Conservation (phyloP, 2,113 vertebrate genomes). For the Sigmodon hispidus region DNA sequence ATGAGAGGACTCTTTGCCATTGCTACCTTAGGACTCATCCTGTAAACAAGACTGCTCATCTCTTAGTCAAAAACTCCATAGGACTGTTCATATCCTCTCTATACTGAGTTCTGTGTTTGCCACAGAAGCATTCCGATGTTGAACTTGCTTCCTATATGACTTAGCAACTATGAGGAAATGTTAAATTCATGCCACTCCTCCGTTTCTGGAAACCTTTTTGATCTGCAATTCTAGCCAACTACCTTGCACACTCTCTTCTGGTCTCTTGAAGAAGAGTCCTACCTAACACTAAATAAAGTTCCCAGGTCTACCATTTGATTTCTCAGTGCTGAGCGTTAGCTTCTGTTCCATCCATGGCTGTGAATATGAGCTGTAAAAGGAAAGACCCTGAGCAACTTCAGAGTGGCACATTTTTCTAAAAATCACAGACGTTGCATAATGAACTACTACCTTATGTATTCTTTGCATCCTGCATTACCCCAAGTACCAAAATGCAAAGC, state of each 20-base stretch:
- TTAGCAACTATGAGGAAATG: slow-evolving; percentile 7
- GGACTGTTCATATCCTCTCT: slow-evolving; percentile 14
- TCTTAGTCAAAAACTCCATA: background rate
- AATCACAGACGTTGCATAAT: slow-evolving; percentile 39
- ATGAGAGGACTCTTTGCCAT: background rate
- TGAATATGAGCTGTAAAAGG: slow-evolving; percentile 31
- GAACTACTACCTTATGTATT: slow-evolving; percentile 41
- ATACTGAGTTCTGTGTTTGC: slow-evolving; percentile 12
- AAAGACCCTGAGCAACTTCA: slow-evolving; percentile 16
- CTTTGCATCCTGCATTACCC: slow-evolving; percentile 30
- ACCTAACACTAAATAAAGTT: slow-evolving; percentile 38
- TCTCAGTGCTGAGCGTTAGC: background rate
- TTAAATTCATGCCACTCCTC: background rate
- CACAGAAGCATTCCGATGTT: slow-evolving; percentile 48
- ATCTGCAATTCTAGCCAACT: slow-evolving; percentile 33
- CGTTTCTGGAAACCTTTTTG: background rate
- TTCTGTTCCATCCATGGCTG: slow-evolving; percentile 61
- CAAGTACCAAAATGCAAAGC: slow-evolving; percentile 15
- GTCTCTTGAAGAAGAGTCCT: slow-evolving; percentile 37
- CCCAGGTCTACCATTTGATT: background rate
- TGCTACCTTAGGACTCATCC: background rate
- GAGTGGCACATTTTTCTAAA: slow-evolving; percentile 54
- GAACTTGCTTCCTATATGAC: slow-evolving; percentile 42
- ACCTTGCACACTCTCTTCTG: slow-evolving; percentile 24
- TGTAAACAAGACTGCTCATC: background rate